Conservation (phyloP, 1,140 invertebrate genomes). For the Neodiprion pinetum region DNA sequence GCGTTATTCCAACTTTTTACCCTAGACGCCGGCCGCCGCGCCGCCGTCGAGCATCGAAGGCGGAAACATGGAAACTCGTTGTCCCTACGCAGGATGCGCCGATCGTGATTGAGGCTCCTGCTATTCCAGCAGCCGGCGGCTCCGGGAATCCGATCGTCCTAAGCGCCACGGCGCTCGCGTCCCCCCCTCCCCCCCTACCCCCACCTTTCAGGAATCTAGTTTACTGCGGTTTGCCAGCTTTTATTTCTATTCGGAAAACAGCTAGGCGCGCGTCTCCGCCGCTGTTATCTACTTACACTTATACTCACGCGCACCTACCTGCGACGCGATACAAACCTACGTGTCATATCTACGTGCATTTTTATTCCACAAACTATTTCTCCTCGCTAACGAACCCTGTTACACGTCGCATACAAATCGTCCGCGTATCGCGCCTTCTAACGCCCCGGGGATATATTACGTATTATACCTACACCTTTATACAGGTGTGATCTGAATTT, state of each 20-base stretch:
- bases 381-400: neutral
- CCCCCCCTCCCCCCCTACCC: neutral
- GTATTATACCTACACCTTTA: no score
- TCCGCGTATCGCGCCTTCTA: neutral
- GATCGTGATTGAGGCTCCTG: no score
- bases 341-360: no score
- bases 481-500: neutral
- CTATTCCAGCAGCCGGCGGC: neutral
- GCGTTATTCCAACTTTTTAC: slow-evolving; percentile 41
- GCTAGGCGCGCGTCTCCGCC: neutral
- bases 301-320: no score
- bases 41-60: neutral
- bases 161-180: neutral
- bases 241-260: neutral
- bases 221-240: neutral
- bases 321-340: no score
- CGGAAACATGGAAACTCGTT: slow-evolving; percentile 7
- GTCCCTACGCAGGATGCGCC: neutral
- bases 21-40: neutral
- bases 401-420: neutral
- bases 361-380: neutral
- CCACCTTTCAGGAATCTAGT: neutral
- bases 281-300: neutral
- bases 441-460: no score
- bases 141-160: neutral